These are phyloP conservation scores for Drosophila robusta DNA, from an alignment of 2,888 invertebrate species.

Conservation along the genomic window DNA sequence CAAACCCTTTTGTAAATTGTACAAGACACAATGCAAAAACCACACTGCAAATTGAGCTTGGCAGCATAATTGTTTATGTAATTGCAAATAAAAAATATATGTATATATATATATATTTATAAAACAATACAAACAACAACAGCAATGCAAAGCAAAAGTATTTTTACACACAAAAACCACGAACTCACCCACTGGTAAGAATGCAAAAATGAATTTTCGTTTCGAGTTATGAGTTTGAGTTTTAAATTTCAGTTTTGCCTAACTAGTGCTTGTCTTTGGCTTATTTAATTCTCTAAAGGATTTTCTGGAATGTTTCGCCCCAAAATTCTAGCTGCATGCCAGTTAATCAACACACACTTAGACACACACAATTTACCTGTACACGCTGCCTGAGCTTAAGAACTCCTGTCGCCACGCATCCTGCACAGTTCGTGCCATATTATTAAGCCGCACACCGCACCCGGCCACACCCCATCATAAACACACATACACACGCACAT, in stretches of 20 bases:
- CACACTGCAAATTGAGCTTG: slow-evolving; percentile 72
- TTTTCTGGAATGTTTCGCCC: slow-evolving; percentile 1
- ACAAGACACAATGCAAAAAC: slow-evolving; percentile 47
- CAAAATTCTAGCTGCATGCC: slow-evolving; percentile 49
- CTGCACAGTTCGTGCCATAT: slow-evolving; percentile 14
- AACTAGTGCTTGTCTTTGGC: slow-evolving; percentile 12
- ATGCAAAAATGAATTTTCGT: slow-evolving; percentile 70
- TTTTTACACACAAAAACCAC: slow-evolving; percentile 42
- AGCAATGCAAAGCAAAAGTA: slow-evolving; percentile 45
- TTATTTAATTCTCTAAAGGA: slow-evolving; percentile 8
- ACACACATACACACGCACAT: slow-evolving; percentile 10
- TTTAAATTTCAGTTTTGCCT: slow-evolving; percentile 38
- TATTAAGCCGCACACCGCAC: slow-evolving; percentile 36
- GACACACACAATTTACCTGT: slow-evolving; percentile 40
- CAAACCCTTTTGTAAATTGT: slow-evolving; percentile 48
- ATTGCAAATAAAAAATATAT: slow-evolving; percentile 31
- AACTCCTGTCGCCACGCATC: slow-evolving; percentile 8
- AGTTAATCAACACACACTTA: slow-evolving; percentile 47
- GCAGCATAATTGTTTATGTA: slow-evolving; percentile 48
- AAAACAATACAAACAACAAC: slow-evolving; percentile 40
- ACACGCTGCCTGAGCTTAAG: slow-evolving; percentile 42
- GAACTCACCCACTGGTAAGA: slow-evolving; percentile 71
- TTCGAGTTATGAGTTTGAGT: slow-evolving; percentile 41
- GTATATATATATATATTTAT: slow-evolving; percentile 30
- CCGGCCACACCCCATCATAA: slow-evolving; percentile 5